Evolutionary conservation across 2,797 vertebrate genomes (phyloP).

Genomic region (Hemibagrus guttatus): DNA sequence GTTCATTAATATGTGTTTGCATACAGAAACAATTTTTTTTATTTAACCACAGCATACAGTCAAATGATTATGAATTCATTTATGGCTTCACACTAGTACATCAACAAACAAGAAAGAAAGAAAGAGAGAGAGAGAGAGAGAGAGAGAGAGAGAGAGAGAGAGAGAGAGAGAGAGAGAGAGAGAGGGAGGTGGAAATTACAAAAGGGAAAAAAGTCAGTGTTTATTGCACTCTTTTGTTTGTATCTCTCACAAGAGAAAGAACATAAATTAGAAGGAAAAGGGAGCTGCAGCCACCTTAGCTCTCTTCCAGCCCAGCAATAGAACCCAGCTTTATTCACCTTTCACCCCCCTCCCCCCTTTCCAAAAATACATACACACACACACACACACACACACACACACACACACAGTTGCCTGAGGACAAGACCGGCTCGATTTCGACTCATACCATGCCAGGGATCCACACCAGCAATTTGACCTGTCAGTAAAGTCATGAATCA

Average conservation of each 20-base stretch:
- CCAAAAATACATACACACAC: background rate
- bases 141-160: background rate
- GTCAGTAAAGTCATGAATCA: slow-evolving; percentile 80
- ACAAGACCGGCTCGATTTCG: slow-evolving; percentile 63
- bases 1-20: background rate
- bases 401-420: slow-evolving; percentile 55
- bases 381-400: slow-evolving; percentile 2
- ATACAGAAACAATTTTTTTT: slow-evolving; percentile 7
- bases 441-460: slow-evolving; percentile 79
- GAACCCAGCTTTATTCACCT: background rate
- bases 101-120: background rate
- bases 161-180: background rate
- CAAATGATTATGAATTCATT: slow-evolving; percentile 6
- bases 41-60: background rate
- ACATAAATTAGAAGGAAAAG: slow-evolving; percentile 41
- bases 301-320: slow-evolving; percentile 33
- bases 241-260: slow-evolving; percentile 36
- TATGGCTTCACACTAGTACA: background rate
- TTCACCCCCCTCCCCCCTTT: slow-evolving; percentile 45
- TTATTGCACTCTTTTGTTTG: slow-evolving; percentile 37
- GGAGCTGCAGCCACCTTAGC: slow-evolving; percentile 50
- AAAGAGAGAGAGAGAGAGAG: too few species aligned
- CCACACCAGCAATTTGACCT: slow-evolving; percentile 81
- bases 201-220: background rate
- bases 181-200: background rate